Conservation (phyloP, 2,888 invertebrate genomes). For the Limenitis camilla region DNA sequence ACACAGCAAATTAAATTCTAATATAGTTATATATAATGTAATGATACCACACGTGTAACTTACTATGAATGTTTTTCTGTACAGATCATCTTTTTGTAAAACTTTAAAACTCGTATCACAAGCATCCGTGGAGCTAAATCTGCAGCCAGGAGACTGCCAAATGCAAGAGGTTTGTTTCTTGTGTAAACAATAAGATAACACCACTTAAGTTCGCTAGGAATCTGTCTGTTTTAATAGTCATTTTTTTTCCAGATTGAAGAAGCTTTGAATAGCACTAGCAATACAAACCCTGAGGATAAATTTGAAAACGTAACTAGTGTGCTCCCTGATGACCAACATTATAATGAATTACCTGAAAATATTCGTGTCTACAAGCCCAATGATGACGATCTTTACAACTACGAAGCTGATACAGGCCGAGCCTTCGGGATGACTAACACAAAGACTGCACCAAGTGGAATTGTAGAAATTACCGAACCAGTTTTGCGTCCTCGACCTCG, state of each 20-base stretch:
- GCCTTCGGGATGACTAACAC: conserved; percentile 77
- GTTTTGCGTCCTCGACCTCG: conserved; percentile 78
- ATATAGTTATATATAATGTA: no score
- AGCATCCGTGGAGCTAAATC: conserved; percentile 80
- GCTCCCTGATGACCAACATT: conserved; percentile 44
- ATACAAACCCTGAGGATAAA: conserved; percentile 31
- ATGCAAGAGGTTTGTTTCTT: conserved; percentile 67
- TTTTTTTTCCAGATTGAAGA: conserved; percentile 37
- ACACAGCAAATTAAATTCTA: no score
- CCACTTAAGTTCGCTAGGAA: no score
- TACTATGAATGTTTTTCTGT: conserved; percentile 16
- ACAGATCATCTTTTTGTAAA: conserved; percentile 86
- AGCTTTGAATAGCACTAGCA: conserved; percentile 35
- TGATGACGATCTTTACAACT: conserved; percentile 66
- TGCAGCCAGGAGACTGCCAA: conserved; percentile 86
- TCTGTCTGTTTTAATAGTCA: no score
- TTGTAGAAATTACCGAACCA: conserved; percentile 83
- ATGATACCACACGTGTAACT: neutral
- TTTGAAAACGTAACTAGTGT: conserved; percentile 45
- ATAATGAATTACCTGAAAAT: conserved; percentile 64
- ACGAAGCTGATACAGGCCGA: conserved; percentile 73
- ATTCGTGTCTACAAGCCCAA: conserved; percentile 47
- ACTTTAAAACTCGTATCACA: conserved; percentile 83
- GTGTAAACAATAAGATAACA: neutral
- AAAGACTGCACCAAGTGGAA: conserved; percentile 57